Conservation (phyloP, 35 echinoderm and acorn worm genomes). For the Lytechinus pictus region DNA sequence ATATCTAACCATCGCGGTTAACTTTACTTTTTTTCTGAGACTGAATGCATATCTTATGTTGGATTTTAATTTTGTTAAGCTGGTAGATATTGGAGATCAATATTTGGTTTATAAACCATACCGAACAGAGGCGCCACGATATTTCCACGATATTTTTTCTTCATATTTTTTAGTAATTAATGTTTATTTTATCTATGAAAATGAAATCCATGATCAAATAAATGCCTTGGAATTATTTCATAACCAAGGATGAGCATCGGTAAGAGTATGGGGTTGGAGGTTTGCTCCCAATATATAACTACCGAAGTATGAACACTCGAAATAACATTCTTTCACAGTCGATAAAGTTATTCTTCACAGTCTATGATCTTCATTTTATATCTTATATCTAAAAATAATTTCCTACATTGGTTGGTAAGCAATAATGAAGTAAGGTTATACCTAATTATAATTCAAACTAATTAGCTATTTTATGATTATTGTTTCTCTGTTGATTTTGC, state of each 20-base stretch:
- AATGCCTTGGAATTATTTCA: not conserved
- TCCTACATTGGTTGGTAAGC: no score
- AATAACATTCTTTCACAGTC: no score
- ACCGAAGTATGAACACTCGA: no score
- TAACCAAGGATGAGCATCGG: no score
- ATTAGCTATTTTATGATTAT: not conserved
- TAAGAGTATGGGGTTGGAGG: no score
- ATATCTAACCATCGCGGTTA: not conserved
- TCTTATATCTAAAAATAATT: no score
- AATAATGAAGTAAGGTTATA: no score
- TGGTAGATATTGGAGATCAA: not conserved
- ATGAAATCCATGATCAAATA: not conserved
- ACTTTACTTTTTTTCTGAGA: not conserved
- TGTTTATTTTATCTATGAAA: not conserved
- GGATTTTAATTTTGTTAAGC: constrained; percentile 5
- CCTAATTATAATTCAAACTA: no score
- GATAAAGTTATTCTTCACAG: no score
- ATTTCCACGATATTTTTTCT: not conserved
- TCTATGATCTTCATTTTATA: no score
- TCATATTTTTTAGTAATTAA: not conserved
- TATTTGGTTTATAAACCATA: not conserved
- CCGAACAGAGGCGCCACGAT: not conserved
- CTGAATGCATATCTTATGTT: not conserved
- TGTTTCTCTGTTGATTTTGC: not conserved
- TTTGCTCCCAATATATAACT: no score